Percentiles rank a stretch among this genome's conserved stretches.
These are phyloP conservation scores for Thecocarcelia acutangulata DNA, from an alignment of 2,888 invertebrate species.

Conservation along the genomic window DNA sequence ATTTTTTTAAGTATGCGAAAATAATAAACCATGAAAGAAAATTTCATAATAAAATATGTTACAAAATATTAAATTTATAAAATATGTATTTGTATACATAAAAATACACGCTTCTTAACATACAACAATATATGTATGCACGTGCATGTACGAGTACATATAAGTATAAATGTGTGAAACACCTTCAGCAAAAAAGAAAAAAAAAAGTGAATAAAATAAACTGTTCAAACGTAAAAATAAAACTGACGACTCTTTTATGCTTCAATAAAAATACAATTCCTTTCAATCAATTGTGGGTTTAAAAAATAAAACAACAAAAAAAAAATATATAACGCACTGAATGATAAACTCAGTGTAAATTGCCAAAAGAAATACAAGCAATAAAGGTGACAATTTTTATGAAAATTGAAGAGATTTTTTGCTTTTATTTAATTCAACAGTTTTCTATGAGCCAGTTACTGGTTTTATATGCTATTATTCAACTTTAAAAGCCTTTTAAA, in stretches of 20 bases:
- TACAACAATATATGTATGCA: too few relatives aligned
- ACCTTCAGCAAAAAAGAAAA: background rate
- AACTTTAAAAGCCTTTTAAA: too few relatives aligned
- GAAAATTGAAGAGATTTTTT: constrained; percentile 31
- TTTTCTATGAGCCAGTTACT: too few relatives aligned
- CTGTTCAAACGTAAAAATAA: constrained; percentile 33
- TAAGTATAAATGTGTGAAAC: background rate
- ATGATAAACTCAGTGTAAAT: background rate
- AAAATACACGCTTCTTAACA: too few relatives aligned
- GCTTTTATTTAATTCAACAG: background rate
- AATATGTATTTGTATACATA: background rate
- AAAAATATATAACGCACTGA: constrained; percentile 10
- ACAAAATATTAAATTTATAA: background rate
- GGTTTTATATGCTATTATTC: too few relatives aligned
- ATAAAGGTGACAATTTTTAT: constrained; percentile 48
- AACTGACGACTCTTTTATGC: constrained; percentile 66
- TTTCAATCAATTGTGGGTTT: constrained; percentile 68
- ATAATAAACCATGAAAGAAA: constrained; percentile 38
- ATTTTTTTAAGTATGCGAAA: constrained; percentile 36
- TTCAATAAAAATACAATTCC: constrained; percentile 72
- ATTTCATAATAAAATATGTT: constrained; percentile 51
- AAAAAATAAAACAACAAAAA: constrained; percentile 37
- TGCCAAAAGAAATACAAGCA: background rate
- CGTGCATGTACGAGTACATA: background rate
- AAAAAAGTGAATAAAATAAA: constrained; percentile 32